Base-by-base conservation (phyloP, 2,113 vertebrate genomes). In the Typhlomys cinereus region DNA sequence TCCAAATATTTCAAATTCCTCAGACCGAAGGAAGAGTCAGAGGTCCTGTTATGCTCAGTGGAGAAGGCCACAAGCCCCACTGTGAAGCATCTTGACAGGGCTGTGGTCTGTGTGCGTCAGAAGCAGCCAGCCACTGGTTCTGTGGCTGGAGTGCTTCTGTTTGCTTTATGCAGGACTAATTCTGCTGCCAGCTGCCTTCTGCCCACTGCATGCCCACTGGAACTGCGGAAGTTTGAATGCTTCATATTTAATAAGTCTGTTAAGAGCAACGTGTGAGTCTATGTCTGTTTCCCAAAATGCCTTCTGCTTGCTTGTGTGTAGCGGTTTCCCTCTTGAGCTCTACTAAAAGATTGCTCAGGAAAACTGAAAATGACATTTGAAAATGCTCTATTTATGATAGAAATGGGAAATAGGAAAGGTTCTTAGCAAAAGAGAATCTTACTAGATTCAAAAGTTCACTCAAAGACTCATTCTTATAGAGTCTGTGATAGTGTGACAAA, bases 251-350 rank as follows among this genome's bases (percentile, higher is more conserved):
- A 20, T 59, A 67, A 52, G 66, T 25, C n/a, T 41, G 31, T 10
- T 10, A 57, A 75, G 44, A 82, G 52, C 18, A 78, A 44, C 79
- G 2, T 9, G 62, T 80, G 57, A 67, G 23, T 74, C 74, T 61
- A 46, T 14, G 1, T 48, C 73, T 79, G 39, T 59, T 61, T 94
- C 31, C 21, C 64, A 17, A 91, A 81, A 79, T 31, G 52, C 82
- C 67, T 85, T 67, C 31, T 93, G 91, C 66, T 96, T 78, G 73
- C 64, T 88, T 81, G 79, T 29, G 62, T 82, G 54, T 70, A 64
- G 62, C 50, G 64, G 76, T 92, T 84, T 62, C 73, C 80, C 52
- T 83, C 66, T 50, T 84, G 69, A 59, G 17, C n/a, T 50, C 48
- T 23, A n/a, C 41, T 95, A 73, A 66, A 34, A 76, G n/a, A n/a